phyloP scores from a whole-genome alignment of 1,140 invertebrate species.

The Formica exsecta region DNA sequence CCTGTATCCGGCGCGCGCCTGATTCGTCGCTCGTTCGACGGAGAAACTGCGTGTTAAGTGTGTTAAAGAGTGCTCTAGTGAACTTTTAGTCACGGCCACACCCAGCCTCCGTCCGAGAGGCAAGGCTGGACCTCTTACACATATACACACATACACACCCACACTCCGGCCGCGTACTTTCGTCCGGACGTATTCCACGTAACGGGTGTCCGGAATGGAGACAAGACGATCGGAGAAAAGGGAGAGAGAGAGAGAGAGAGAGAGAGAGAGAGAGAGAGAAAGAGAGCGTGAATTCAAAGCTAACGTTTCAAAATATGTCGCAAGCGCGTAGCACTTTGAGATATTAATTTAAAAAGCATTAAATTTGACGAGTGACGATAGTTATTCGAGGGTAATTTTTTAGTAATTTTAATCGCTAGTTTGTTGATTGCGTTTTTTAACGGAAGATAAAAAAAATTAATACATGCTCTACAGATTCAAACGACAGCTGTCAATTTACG shows the following conservation, averaged over 20 bases:
- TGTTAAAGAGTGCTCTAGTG: conserved; percentile 83
- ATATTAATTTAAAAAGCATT: neutral
- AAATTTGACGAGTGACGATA: neutral
- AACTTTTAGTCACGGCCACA: conserved; percentile 87
- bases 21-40: conserved; percentile 40
- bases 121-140: conserved; percentile 83
- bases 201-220: conserved; percentile 62
- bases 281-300: neutral
- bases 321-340: neutral
- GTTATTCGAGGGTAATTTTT: neutral
- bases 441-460: neutral
- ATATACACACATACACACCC: conserved; percentile 80
- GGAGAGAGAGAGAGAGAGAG: no score
- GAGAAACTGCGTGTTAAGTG: conserved; percentile 74
- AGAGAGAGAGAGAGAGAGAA: no score
- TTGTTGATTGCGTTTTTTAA: no score
- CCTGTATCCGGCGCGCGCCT: conserved; percentile 9
- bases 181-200: conserved; percentile 69
- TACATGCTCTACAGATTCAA: neutral
- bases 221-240: conserved; percentile 12
- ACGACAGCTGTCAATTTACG: conserved; percentile 32
- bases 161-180: conserved; percentile 75
- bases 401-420: neutral
- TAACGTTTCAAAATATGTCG: neutral
- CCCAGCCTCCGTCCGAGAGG: conserved; percentile 82